These are phyloP conservation scores for Pocillopora grandis DNA, from an alignment of 92 coral and sea anemone genomes.

Conservation along the genomic window DNA sequence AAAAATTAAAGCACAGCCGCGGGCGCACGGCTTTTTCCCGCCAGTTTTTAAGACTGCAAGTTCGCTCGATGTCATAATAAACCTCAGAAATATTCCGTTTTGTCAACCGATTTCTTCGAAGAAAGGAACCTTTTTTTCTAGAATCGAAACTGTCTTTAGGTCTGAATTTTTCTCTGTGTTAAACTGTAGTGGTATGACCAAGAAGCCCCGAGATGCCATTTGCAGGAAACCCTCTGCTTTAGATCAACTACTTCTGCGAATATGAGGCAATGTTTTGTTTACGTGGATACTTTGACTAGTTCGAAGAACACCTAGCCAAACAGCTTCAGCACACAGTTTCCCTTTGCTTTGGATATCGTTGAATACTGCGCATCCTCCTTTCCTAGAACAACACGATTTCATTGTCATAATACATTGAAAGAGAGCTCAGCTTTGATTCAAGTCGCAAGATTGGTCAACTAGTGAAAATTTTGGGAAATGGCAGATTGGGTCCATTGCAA, in stretches of 20 bases:
- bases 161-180: not conserved
- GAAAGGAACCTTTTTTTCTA: not conserved
- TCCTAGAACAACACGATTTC: no score
- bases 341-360: not conserved
- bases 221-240: no score
- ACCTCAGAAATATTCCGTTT: not conserved
- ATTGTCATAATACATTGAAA: not conserved
- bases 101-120: not conserved
- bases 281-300: no score
- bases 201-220: not conserved
- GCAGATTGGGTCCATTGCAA: constrained; percentile 99
- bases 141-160: not conserved
- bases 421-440: not conserved
- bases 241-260: no score
- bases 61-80: not conserved
- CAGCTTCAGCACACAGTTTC: not conserved
- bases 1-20: constrained; percentile 11
- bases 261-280: no score
- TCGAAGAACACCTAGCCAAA: not conserved
- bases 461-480: constrained; percentile 33
- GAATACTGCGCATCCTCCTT: no score
- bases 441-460: not conserved
- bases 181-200: not conserved
- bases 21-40: constrained; percentile 39
- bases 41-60: constrained; percentile 20